Evolutionary conservation across 2,888 invertebrate species (phyloP).

Genomic region (Andrena dorsata): DNA sequence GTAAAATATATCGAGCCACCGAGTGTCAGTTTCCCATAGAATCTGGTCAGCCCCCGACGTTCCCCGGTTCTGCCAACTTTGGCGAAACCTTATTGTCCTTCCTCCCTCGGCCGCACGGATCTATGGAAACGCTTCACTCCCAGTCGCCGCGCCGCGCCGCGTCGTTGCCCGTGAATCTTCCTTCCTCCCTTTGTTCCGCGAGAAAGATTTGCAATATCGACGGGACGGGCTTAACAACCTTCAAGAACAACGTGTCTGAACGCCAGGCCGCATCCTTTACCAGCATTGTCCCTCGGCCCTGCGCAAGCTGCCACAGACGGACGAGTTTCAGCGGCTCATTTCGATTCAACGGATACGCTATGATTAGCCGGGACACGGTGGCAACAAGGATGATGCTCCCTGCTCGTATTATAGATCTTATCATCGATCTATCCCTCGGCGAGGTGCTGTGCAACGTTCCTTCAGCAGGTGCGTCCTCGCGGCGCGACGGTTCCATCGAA

Average conservation of each 20-base stretch:
- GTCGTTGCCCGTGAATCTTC: no score
- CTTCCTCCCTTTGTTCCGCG: background rate
- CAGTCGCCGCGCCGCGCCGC: background rate
- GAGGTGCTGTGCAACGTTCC: constrained; percentile 32
- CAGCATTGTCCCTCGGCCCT: background rate
- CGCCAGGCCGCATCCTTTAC: background rate
- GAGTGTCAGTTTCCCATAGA: constrained; percentile 48
- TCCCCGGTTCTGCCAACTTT: constrained; percentile 22
- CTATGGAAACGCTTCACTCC: constrained; percentile 12
- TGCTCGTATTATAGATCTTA: constrained; percentile 43
- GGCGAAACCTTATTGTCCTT: constrained; percentile 18
- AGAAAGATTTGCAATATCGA: constrained; percentile 24
- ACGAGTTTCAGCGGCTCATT: constrained; percentile 34
- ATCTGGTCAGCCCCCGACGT: background rate
- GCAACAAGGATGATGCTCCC: constrained; percentile 28
- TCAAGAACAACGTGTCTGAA: constrained; percentile 12
- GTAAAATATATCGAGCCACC: constrained; percentile 40
- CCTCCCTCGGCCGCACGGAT: background rate
- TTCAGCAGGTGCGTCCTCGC: constrained; percentile 41
- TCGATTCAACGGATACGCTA: constrained; percentile 49
- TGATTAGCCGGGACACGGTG: constrained; percentile 46
- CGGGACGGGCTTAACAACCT: constrained; percentile 19
- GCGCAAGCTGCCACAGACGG: constrained; percentile 6
- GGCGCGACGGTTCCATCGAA: background rate
- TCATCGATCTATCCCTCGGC: constrained; percentile 35